Evolutionary conservation across 2,797 vertebrate species (phyloP).

Genomic region (Xenopus petersii): DNA sequence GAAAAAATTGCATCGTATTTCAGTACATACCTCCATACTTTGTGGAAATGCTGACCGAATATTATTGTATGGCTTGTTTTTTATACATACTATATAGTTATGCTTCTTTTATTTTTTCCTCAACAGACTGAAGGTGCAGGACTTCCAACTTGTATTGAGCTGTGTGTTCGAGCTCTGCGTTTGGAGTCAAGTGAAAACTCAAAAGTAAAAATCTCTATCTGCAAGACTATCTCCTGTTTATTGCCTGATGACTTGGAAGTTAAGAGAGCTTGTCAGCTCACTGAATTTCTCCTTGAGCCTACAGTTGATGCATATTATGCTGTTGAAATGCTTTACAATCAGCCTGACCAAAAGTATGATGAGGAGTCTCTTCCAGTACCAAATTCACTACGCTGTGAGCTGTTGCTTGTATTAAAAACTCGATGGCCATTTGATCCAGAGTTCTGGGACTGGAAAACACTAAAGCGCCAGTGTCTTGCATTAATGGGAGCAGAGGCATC

Average conservation of each 20-base stretch:
- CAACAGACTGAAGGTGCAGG: conserved; percentile 78
- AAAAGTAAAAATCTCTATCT: conserved; percentile 88
- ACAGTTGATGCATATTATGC: conserved; percentile 96
- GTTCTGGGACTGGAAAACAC: conserved; percentile 98
- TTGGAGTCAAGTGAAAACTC: conserved; percentile 84
- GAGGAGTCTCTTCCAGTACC: conserved; percentile 91
- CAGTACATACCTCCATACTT: no score
- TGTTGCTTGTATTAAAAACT: conserved; percentile 92
- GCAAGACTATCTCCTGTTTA: conserved; percentile 95
- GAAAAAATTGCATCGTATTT: no score
- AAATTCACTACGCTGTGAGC: conserved; percentile 92
- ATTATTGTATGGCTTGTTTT: background rate
- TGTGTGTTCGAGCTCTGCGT: conserved; percentile 87
- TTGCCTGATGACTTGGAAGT: conserved; percentile 91
- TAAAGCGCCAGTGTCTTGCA: conserved; percentile 90
- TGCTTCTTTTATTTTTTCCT: background rate
- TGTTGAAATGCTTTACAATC: conserved; percentile 93
- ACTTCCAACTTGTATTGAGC: conserved; percentile 85
- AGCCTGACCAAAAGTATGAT: conserved; percentile 95
- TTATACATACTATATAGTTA: no score
- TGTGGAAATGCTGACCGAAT: background rate
- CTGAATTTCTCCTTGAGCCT: conserved; percentile 93
- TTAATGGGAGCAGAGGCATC: conserved; percentile 97
- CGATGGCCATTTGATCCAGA: conserved; percentile 98
- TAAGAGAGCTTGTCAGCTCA: conserved; percentile 94